Conservation (phyloP, 2,113 vertebrate genomes). For the Odontesthes bonariensis region DNA sequence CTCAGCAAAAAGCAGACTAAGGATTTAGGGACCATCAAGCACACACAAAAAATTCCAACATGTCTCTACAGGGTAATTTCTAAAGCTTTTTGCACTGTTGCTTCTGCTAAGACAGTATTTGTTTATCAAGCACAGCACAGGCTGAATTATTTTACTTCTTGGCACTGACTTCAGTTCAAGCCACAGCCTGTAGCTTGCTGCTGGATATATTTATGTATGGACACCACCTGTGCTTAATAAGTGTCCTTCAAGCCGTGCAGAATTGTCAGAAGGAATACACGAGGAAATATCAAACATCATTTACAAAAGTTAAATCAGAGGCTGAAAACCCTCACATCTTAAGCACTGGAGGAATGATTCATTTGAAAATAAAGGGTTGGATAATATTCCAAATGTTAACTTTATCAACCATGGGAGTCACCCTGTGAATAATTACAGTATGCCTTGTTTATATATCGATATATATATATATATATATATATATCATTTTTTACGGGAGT, state of each 20-base stretch:
- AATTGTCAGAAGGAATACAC: conserved; percentile 3
- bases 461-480: no score
- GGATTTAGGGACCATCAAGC: conserved; percentile 53
- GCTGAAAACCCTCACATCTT: not conserved
- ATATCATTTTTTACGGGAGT: no score
- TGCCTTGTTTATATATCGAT: no score
- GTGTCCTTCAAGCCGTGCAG: conserved; percentile 15
- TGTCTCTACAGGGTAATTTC: conserved; percentile 77
- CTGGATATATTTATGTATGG: conserved; percentile 61
- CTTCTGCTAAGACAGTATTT: conserved; percentile 47
- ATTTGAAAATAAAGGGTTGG: conserved; percentile 48
- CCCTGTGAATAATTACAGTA: no score
- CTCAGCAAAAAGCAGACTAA: conserved; percentile 56
- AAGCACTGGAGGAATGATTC: not conserved
- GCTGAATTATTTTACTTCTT: conserved; percentile 73
- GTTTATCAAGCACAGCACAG: conserved; percentile 61
- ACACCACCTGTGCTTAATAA: conserved; percentile 65
- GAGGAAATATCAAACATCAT: conserved; percentile 27
- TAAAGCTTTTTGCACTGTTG: conserved; percentile 41
- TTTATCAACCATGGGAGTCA: not conserved
- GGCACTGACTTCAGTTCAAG: conserved; percentile 70
- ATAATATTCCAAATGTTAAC: not conserved
- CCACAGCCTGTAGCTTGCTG: conserved; percentile 66
- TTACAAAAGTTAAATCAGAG: conserved; percentile 1
- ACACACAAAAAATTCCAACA: conserved; percentile 63